Percentiles rank a stretch among this genome's conserved stretches.
Conservation (phyloP, 2,888 invertebrate genomes). For the Meliscaeva auricollis region DNA sequence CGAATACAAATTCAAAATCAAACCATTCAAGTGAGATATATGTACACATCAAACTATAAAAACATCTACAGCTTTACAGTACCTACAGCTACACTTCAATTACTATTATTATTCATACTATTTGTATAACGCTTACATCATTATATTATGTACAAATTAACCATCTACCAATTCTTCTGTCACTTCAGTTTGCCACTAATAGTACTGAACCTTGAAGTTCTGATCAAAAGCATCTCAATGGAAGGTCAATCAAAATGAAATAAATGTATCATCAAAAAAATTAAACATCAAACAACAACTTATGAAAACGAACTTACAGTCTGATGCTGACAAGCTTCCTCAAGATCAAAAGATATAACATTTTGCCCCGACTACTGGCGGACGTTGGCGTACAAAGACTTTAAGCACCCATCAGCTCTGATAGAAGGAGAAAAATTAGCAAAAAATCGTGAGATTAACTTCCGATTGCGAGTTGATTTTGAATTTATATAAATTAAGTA, state of each 20-base stretch:
- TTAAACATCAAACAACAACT: conserved; percentile 27
- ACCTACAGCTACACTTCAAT: too few species aligned
- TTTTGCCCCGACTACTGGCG: not conserved
- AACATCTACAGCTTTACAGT: too few species aligned
- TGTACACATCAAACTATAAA: too few species aligned
- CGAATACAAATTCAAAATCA: too few species aligned
- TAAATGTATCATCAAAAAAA: conserved; percentile 8
- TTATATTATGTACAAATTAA: too few species aligned
- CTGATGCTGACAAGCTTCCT: conserved; percentile 4
- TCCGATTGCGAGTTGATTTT: conserved; percentile 56
- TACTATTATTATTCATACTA: too few species aligned
- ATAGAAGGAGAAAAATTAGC: conserved; percentile 29
- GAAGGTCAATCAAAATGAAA: conserved; percentile 42
- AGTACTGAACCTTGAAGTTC: conserved; percentile 32
- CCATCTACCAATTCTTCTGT: not conserved
- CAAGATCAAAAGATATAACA: conserved; percentile 37
- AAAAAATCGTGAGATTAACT: conserved; percentile 64
- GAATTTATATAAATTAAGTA: conserved; percentile 10
- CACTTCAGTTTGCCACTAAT: not conserved
- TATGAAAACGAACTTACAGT: conserved; percentile 7
- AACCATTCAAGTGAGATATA: too few species aligned
- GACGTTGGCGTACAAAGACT: not conserved
- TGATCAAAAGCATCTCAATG: conserved; percentile 51
- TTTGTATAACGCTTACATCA: not conserved
- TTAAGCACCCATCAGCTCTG: conserved; percentile 5